phyloP scores from a whole-genome alignment of 2,113 vertebrate genomes.

The Leuciscus idus region DNA sequence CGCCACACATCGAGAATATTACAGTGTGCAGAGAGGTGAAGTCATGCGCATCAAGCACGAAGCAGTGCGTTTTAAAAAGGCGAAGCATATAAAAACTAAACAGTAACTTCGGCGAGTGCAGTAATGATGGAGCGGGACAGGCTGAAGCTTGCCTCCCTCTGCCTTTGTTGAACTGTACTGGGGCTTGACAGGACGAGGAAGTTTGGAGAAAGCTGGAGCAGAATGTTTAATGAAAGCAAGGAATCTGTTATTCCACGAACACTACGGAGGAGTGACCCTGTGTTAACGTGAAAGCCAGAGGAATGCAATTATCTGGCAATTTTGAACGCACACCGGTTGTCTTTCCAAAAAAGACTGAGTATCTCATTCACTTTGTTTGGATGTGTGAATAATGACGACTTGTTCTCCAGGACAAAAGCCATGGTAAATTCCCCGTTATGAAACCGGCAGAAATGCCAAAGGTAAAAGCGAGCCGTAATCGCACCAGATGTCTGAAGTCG shows the following conservation, averaged over 20 bases:
- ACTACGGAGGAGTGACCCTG: neutral
- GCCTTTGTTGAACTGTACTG: slow-evolving; percentile 43
- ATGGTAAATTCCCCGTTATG: slow-evolving; percentile 10
- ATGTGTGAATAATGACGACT: slow-evolving; percentile 1
- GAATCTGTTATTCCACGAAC: neutral
- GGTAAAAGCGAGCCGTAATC: neutral
- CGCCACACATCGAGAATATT: neutral
- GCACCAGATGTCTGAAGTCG: neutral
- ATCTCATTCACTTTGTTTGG: neutral
- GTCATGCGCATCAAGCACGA: neutral
- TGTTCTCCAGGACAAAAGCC: neutral
- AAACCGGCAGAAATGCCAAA: neutral
- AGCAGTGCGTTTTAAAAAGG: neutral
- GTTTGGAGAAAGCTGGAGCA: neutral
- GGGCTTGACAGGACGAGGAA: slow-evolving; percentile 13
- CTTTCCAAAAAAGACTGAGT: neutral
- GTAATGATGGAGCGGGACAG: slow-evolving; percentile 30
- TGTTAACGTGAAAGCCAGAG: slow-evolving; percentile 8
- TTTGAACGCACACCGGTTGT: neutral
- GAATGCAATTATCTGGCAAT: slow-evolving; percentile 21
- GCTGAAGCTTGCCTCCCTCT: slow-evolving; percentile 45
- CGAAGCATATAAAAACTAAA: neutral
- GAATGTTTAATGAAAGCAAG: slow-evolving; percentile 25
- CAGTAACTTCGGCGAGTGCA: neutral
- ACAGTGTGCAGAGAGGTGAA: neutral